phyloP scores from a whole-genome alignment of 2,797 vertebrate genomes.

The Salmo trutta region DNA sequence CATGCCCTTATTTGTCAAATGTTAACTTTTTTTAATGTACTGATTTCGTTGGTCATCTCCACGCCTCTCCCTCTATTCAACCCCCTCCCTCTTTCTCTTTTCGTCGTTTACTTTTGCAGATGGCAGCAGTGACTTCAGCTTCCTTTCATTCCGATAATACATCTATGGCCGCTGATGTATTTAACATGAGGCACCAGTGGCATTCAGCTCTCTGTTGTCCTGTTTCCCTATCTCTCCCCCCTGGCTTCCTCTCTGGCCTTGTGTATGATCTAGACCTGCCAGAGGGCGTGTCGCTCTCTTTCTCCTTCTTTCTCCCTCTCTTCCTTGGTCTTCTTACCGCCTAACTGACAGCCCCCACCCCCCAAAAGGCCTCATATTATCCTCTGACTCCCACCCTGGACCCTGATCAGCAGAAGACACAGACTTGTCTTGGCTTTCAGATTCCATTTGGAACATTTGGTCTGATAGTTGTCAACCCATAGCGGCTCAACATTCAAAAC shows the following conservation, averaged over 20 bases:
- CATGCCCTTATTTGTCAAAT: conserved; percentile 51
- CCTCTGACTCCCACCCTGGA: conserved; percentile 69
- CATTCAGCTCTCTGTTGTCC: conserved; percentile 22
- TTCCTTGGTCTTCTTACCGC: conserved; percentile 58
- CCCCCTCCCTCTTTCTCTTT: background rate
- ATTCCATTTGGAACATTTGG: conserved; percentile 11
- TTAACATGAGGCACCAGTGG: conserved; percentile 58
- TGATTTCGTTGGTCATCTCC: conserved; percentile 12
- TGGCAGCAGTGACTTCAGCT: conserved; percentile 59
- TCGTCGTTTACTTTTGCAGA: conserved; percentile 65
- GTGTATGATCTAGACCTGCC: conserved; percentile 62
- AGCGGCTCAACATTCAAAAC: background rate
- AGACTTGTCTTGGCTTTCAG: background rate
- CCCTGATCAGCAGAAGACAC: conserved; percentile 48
- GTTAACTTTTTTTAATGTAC: conserved; percentile 30
- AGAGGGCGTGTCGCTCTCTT: conserved; percentile 71
- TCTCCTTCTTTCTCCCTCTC: conserved; percentile 38
- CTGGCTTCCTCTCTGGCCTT: conserved; percentile 54
- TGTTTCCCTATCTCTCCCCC: conserved; percentile 37
- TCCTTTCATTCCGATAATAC: conserved; percentile 70
- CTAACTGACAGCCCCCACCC: conserved; percentile 54
- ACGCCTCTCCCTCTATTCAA: conserved; percentile 12
- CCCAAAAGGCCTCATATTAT: conserved; percentile 23
- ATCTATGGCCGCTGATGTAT: conserved; percentile 73
- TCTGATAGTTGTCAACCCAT: conserved; percentile 21